Base-by-base conservation (phyloP, 92 coral and sea anemone genomes). In the Epizoanthus rinbou region DNA sequence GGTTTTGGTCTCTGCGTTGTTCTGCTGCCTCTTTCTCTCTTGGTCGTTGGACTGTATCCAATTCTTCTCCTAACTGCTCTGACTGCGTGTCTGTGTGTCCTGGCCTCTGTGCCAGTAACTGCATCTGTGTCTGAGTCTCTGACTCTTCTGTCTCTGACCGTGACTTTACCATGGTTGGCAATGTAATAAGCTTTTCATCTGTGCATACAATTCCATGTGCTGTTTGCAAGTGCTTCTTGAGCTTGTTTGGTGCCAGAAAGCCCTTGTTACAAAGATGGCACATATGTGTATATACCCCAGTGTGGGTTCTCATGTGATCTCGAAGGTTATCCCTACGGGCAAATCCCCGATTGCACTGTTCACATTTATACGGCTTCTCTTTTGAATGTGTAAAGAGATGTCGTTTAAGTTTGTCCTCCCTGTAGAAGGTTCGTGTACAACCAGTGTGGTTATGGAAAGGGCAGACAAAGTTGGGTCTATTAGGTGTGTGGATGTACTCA, bases 391-490 rank as follows among this genome's bases (percentile, higher is more conserved):
- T 94, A 64, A 96, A 96, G 67, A 96, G 88, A 65, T 96, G 99
- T 0, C 99, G 90, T 88, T 96, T 94, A 5, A 96, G 95, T 83
- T 96, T 96, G 85, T 96, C 99, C 53, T 96, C 97, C 21, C 99
- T 91, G 85, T 96, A 96, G 88, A 96, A 96, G 37, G 99, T 96
- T 84, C 92, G 94, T 69, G 89, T 92, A 33, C 99, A 96, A 3
- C 99, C 99, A 35, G 98, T 93, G 85, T 94, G 97, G n/a, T 94
- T 94, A 68, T 94, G 92, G 73, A 96, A 96, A 11, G 99, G 99
- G 76, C 99, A 96, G 10, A 93, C 92, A 81, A 91, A 96, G 8
- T 94, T 93, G 17, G 99, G 99, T 62, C 99, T 92, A 80, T 96
- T 92, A 17, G 99, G 99, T 31, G 91, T 91, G 79, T 96, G 99